phyloP scores from a whole-genome alignment of 2,888 invertebrate species.

The Papilio demoleus region DNA sequence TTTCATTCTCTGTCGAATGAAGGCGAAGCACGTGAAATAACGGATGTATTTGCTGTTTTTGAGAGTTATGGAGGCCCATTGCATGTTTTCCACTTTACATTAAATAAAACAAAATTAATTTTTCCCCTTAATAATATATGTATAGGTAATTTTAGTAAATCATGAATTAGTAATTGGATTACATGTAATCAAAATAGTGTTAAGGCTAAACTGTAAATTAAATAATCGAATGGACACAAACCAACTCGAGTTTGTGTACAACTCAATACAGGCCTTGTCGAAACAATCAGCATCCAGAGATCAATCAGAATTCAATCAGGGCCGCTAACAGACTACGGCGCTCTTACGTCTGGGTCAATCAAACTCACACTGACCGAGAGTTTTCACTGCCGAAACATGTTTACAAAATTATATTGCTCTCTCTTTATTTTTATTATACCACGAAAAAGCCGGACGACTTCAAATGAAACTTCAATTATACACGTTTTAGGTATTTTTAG shows the following conservation, averaged over 20 bases:
- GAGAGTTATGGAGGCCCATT: too few relatives aligned
- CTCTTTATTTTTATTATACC: not conserved
- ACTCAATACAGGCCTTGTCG: slow-evolving; percentile 3
- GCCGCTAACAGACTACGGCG: slow-evolving; percentile 15
- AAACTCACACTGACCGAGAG: not conserved
- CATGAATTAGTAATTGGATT: too few relatives aligned
- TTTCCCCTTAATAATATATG: too few relatives aligned
- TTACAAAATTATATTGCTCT: not conserved
- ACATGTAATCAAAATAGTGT: not conserved
- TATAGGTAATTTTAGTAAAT: too few relatives aligned
- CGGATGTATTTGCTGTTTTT: too few relatives aligned
- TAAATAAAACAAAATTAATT: too few relatives aligned
- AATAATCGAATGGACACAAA: not conserved
- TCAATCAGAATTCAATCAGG: slow-evolving; percentile 37
- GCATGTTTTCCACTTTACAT: too few relatives aligned
- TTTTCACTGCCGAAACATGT: not conserved
- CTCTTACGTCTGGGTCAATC: not conserved
- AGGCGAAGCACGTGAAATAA: too few relatives aligned
- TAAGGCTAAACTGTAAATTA: not conserved
- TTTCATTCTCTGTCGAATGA: too few relatives aligned
- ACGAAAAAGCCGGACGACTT: too few relatives aligned
- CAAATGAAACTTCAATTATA: too few relatives aligned
- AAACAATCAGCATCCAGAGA: slow-evolving; percentile 33
- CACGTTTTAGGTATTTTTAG: too few relatives aligned
- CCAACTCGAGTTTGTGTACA: not conserved